A percentile compares a stretch with the other conserved stretches of the same genome.
These are phyloP conservation scores for Palaemon carinicauda DNA, from an alignment of 1,140 invertebrate genomes.

Conservation along the genomic window DNA sequence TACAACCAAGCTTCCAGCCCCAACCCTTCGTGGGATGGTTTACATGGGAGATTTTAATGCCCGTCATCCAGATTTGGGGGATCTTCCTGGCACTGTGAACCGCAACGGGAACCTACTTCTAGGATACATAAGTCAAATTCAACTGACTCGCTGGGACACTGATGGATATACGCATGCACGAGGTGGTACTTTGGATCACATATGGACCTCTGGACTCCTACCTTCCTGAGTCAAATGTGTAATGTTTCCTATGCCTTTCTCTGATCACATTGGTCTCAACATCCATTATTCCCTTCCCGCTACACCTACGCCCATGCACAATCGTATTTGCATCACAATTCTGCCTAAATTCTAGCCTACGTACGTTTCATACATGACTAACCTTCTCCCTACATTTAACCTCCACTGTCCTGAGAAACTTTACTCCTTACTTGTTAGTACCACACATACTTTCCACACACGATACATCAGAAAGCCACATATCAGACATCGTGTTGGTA, in stretches of 20 bases:
- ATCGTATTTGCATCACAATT: background rate
- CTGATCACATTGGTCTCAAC: background rate
- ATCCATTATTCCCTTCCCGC: background rate
- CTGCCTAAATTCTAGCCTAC: slow-evolving; percentile 6
- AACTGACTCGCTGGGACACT: background rate
- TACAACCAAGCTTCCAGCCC: too few species aligned
- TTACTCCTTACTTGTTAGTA: too few species aligned
- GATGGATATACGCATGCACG: background rate
- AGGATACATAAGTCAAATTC: background rate
- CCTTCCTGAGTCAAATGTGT: background rate
- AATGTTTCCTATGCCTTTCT: background rate
- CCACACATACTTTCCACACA: too few species aligned
- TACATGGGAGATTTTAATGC: too few species aligned
- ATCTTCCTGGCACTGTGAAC: too few species aligned
- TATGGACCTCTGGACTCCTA: background rate
- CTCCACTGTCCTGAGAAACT: too few species aligned
- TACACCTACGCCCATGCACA: background rate
- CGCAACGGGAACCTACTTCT: too few species aligned
- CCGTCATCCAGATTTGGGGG: too few species aligned
- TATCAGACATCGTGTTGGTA: too few species aligned
- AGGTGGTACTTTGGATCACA: background rate
- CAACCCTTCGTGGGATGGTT: too few species aligned
- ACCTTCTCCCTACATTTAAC: background rate
- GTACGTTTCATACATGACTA: background rate
- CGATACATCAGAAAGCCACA: too few species aligned